Percentiles rank a stretch among this genome's conserved stretches.
These are phyloP conservation scores for Drosophila willistoni DNA, from an alignment of 1,140 invertebrate species.

Conservation along the genomic window DNA sequence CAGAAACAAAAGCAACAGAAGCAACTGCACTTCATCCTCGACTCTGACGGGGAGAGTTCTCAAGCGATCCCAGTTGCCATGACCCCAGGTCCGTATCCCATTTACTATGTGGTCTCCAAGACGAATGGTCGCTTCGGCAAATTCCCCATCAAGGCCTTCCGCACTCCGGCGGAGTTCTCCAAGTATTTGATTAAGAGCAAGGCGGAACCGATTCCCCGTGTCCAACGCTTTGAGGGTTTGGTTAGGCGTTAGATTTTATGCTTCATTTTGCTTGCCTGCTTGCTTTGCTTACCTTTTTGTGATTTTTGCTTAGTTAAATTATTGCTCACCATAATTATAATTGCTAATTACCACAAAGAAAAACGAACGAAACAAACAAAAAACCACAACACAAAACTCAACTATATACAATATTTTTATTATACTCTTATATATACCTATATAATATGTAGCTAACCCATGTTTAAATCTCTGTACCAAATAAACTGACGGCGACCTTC, in stretches of 20 bases:
- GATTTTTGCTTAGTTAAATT: constrained; percentile 67
- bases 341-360: constrained; percentile 59
- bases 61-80: constrained; percentile 66
- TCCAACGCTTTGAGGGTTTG: constrained; percentile 51
- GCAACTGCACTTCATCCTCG: constrained; percentile 66
- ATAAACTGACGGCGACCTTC: constrained; percentile 16
- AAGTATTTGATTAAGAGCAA: constrained; percentile 77
- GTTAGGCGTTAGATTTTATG: constrained; percentile 31
- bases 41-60: constrained; percentile 28
- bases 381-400: constrained; percentile 1
- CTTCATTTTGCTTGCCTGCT: constrained; percentile 23
- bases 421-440: constrained; percentile 11
- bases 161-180: constrained; percentile 63
- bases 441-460: constrained; percentile 5
- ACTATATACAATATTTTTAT: background rate
- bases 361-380: constrained; percentile 27
- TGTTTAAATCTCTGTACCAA: constrained; percentile 2
- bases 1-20: constrained; percentile 74
- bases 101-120: constrained; percentile 77
- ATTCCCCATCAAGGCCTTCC: constrained; percentile 74
- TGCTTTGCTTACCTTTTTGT: constrained; percentile 56
- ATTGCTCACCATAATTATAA: constrained; percentile 60
- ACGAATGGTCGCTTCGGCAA: constrained; percentile 80
- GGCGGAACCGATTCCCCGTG: constrained; percentile 61
- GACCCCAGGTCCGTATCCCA: constrained; percentile 73